These are phyloP conservation scores for Promerops cafer DNA, from an alignment of 2,113 vertebrate genomes.

Conservation along the genomic window DNA sequence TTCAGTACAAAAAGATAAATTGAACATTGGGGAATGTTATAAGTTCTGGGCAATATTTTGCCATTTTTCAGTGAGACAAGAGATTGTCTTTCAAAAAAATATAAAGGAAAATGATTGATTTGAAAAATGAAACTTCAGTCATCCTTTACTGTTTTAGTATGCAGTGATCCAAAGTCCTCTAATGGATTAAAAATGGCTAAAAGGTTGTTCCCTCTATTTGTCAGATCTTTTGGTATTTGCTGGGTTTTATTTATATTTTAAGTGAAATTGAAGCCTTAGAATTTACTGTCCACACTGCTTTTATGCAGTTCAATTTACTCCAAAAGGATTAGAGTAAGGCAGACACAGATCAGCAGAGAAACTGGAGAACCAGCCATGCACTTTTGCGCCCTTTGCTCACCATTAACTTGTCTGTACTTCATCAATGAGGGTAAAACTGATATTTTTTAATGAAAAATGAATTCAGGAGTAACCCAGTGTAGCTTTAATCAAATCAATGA, in stretches of 20 bases:
- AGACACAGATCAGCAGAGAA: neutral
- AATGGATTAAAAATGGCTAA: conserved; percentile 13
- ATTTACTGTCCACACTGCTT: neutral
- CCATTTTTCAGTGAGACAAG: neutral
- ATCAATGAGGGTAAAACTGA: neutral
- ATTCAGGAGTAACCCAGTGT: neutral
- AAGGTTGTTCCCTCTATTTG: neutral
- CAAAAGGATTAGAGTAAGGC: neutral
- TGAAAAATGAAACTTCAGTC: neutral
- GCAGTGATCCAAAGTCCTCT: neutral
- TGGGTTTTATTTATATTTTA: neutral
- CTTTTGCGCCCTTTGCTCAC: neutral
- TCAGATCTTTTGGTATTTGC: neutral
- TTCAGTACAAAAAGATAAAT: conserved; percentile 36
- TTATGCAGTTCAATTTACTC: neutral
- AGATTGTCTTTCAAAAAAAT: neutral
- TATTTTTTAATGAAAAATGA: neutral
- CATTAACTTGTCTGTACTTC: neutral
- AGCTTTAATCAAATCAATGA: neutral
- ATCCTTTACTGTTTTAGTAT: neutral
- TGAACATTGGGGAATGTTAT: neutral
- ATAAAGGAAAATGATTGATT: conserved; percentile 8
- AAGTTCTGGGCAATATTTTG: neutral
- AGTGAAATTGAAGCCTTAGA: neutral
- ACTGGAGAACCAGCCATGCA: neutral